Conservation (phyloP, 2,797 vertebrate genomes). For the Dendrocincla tyrannina region DNA sequence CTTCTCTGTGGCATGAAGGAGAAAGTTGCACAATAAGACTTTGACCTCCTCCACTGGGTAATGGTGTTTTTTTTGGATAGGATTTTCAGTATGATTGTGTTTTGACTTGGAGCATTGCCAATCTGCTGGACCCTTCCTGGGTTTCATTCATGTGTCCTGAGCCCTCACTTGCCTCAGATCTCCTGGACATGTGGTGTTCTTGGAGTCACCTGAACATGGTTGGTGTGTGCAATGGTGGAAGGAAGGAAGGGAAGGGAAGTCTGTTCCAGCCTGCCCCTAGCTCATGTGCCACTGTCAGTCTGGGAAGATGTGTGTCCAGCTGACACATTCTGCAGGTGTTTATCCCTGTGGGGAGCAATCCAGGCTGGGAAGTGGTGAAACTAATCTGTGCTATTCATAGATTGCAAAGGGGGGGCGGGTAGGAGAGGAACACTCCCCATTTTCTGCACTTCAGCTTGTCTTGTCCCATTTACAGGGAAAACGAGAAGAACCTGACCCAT, state of each 20-base stretch:
- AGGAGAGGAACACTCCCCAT: background rate
- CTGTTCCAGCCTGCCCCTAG: background rate
- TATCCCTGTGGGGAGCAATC: background rate
- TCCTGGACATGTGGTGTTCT: background rate
- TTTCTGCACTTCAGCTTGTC: background rate
- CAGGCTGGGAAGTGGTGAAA: background rate
- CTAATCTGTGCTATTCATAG: background rate
- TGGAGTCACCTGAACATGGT: background rate
- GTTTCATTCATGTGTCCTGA: rapidly evolving
- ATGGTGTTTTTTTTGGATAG: background rate
- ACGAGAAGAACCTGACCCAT: background rate
- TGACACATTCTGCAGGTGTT: background rate
- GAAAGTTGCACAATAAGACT: background rate
- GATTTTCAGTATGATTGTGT: background rate
- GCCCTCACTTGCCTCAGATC: rapidly evolving
- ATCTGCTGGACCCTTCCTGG: background rate
- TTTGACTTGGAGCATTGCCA: background rate
- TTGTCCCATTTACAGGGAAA: background rate
- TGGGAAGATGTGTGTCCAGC: background rate
- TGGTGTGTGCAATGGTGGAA: background rate
- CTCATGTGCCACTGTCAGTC: background rate
- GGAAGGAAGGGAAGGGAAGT: background rate
- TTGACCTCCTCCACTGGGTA: rapidly evolving
- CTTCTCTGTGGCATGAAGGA: background rate
- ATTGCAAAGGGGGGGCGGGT: rapidly evolving